These are phyloP conservation scores for Sphinx pinastri DNA, from an alignment of 2,888 invertebrate species.

Conservation along the genomic window DNA sequence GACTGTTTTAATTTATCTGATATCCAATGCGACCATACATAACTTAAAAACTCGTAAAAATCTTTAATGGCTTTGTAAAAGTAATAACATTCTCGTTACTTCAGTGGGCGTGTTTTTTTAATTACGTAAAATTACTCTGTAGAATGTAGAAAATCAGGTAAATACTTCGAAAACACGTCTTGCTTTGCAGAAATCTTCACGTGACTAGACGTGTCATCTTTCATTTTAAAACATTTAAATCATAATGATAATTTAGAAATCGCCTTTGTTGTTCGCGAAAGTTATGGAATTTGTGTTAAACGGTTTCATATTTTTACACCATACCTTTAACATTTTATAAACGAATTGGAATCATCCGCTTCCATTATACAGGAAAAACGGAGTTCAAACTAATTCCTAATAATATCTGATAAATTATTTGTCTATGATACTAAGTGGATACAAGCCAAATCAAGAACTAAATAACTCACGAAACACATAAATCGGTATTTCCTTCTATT, in stretches of 20 bases:
- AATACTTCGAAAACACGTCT: neutral
- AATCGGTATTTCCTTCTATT: conserved; percentile 9
- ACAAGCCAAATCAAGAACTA: neutral
- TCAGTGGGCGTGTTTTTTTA: neutral
- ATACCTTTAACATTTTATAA: neutral
- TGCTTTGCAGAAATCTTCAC: neutral
- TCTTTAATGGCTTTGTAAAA: conserved; percentile 5
- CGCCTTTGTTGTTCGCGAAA: neutral
- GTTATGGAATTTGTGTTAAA: neutral
- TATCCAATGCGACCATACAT: neutral
- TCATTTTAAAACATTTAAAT: neutral
- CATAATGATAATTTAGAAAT: neutral
- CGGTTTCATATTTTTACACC: neutral
- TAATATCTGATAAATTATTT: neutral
- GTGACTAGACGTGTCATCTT: neutral
- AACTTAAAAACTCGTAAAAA: conserved; percentile 1
- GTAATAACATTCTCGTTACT: neutral
- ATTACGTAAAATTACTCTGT: neutral
- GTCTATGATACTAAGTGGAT: too few relatives aligned
- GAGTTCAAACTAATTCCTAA: neutral
- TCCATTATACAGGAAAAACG: neutral
- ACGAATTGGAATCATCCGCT: neutral
- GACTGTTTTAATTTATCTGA: neutral
- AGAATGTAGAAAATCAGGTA: neutral
- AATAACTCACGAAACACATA: conserved; percentile 1